Evolutionary conservation across 1,140 invertebrate genomes (phyloP).

Genomic region (Aphidius ervi): DNA sequence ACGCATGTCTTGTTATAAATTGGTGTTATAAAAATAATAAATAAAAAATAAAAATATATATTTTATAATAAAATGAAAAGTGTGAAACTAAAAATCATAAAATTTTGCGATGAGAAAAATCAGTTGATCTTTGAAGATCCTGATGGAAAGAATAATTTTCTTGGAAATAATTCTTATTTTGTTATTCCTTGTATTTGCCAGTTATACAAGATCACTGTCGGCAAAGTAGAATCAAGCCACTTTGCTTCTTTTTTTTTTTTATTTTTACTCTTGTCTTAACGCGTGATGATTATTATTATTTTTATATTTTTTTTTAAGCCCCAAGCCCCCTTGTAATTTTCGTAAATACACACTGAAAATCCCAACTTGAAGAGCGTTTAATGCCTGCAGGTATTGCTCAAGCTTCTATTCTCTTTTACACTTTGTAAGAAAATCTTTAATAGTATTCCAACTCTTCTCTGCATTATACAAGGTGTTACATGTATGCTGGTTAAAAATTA

Average conservation of each 20-base stretch:
- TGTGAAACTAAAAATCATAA: not conserved
- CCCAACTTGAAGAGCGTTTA: not conserved
- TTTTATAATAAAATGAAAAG: not conserved
- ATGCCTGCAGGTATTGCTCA: slow-evolving; percentile 5
- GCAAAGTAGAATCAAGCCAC: slow-evolving; percentile 11
- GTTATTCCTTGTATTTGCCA: slow-evolving; percentile 8
- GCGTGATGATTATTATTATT: not conserved
- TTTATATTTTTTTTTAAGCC: slow-evolving; percentile 25
- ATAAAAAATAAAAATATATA: not conserved
- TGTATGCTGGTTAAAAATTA: no score
- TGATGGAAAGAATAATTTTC: not conserved
- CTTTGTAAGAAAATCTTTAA: not conserved
- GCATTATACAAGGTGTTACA: no score
- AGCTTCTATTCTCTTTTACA: slow-evolving; percentile 21
- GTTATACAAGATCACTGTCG: slow-evolving; percentile 10
- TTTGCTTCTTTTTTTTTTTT: not conserved
- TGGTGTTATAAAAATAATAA: no score
- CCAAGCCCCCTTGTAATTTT: slow-evolving; percentile 46
- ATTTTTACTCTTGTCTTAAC: no score
- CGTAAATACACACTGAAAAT: slow-evolving; percentile 52
- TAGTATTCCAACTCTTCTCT: no score
- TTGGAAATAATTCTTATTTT: slow-evolving; percentile 7
- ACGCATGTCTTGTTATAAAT: no score
- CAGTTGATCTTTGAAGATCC: no score
- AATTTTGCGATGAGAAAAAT: no score